A percentile compares a stretch with the other conserved stretches of the same genome.
Evolutionary conservation across 2,797 vertebrate genomes (phyloP).

Genomic region (Tarsius wallacei): DNA sequence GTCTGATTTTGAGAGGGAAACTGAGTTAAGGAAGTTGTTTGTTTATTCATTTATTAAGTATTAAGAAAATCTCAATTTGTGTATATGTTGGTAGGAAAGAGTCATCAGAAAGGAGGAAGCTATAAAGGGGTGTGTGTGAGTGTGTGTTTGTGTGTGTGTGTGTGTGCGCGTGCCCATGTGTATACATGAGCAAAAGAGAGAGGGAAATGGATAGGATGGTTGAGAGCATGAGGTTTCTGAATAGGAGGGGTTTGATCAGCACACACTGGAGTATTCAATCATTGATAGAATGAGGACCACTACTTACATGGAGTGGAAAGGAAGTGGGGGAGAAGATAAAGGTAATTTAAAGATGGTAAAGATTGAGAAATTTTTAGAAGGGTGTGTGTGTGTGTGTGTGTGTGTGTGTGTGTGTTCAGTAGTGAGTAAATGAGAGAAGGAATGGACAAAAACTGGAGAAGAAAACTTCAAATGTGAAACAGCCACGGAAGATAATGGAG

Average conservation of each 20-base stretch:
- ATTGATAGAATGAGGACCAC: background rate
- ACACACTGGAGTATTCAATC: background rate
- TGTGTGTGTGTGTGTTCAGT: background rate
- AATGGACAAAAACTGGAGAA: background rate
- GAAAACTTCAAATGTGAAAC: slow-evolving; percentile 8
- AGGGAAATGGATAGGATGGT: background rate
- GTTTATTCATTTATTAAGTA: background rate
- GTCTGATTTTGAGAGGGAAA: background rate
- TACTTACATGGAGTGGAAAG: background rate
- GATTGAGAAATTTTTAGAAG: background rate
- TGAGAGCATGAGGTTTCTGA: background rate
- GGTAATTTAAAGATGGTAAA: background rate
- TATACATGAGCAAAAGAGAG: too few relatives aligned
- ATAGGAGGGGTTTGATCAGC: background rate
- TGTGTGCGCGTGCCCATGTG: background rate
- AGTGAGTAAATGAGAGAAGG: background rate
- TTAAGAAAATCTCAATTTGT: background rate
- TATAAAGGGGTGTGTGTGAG: too few relatives aligned
- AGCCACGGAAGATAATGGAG: background rate
- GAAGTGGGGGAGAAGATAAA: background rate
- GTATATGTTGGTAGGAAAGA: background rate
- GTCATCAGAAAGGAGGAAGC: background rate
- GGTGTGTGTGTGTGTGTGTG: too few relatives aligned
- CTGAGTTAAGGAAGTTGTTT: background rate
- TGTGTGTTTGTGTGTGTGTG: too few relatives aligned